Conservation (phyloP, 1,140 invertebrate species). For the Akabosia matsudoensis region DNA sequence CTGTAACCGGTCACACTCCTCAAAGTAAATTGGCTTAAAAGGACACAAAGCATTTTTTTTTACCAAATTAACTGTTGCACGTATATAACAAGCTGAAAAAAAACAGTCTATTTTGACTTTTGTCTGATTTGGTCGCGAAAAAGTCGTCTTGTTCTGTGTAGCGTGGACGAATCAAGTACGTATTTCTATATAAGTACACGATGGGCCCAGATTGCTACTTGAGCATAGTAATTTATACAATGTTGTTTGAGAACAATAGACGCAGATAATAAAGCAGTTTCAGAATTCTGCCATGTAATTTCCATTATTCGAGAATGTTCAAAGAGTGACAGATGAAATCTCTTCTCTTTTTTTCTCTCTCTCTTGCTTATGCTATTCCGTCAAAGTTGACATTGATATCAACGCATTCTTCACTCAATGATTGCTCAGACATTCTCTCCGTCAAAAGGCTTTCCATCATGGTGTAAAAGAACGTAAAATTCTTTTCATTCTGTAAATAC, state of each 20-base stretch:
- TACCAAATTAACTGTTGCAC: background rate
- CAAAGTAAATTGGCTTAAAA: background rate
- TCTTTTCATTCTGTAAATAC: background rate
- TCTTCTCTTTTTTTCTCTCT: background rate
- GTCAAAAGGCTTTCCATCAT: background rate
- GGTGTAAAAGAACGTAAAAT: background rate
- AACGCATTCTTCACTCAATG: background rate
- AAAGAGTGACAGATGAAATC: conserved; percentile 19
- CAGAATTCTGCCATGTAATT: background rate
- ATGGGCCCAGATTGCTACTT: no score
- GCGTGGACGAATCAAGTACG: background rate
- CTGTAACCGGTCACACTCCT: no score
- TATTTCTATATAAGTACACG: background rate
- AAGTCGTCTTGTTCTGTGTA: background rate
- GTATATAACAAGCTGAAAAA: background rate
- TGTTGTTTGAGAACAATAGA: background rate
- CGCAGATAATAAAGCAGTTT: background rate
- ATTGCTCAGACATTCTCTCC: background rate
- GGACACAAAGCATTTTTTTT: background rate
- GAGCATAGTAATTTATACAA: background rate
- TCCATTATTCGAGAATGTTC: conserved; percentile 10
- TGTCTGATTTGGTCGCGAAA: background rate
- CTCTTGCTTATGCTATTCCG: background rate
- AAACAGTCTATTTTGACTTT: background rate
- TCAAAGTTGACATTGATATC: conserved; percentile 10